These are phyloP conservation scores for Paracanthobrama guichenoti DNA, from an alignment of 2,113 vertebrate genomes.

Conservation along the genomic window DNA sequence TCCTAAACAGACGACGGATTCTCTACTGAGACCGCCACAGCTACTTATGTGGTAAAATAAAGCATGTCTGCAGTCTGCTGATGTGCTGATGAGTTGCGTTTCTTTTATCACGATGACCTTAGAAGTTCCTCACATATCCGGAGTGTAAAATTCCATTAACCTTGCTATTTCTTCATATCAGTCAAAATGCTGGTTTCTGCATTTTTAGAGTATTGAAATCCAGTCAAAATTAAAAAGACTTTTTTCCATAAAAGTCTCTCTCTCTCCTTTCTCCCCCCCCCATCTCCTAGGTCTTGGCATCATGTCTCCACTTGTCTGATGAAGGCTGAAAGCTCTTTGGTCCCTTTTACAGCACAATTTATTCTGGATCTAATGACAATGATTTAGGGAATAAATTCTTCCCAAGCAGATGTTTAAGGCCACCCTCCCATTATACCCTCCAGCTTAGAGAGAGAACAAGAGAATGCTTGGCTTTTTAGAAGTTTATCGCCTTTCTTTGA, in stretches of 20 bases:
- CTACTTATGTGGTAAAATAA: constrained; percentile 32
- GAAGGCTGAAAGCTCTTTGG: constrained; percentile 36
- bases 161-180: background rate
- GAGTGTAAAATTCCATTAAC: constrained; percentile 17
- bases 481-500: background rate
- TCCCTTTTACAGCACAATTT: constrained; percentile 58
- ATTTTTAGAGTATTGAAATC: constrained; percentile 14
- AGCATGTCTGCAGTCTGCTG: constrained; percentile 19
- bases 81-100: constrained; percentile 24
- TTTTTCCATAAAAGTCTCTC: constrained; percentile 15
- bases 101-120: constrained; percentile 41
- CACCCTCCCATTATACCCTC: constrained; percentile 47
- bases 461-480: constrained; percentile 4
- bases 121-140: constrained; percentile 3
- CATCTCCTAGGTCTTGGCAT: background rate
- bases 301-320: constrained; percentile 61
- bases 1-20: background rate
- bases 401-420: constrained; percentile 65
- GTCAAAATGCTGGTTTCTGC: constrained; percentile 15
- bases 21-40: constrained; percentile 24
- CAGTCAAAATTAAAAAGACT: constrained; percentile 23
- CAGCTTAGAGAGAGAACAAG: constrained; percentile 40
- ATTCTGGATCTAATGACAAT: constrained; percentile 68
- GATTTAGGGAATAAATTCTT: constrained; percentile 69
- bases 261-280: background rate